These are phyloP conservation scores for Rafetus swinhoei DNA, from an alignment of 2,113 vertebrate genomes.

Conservation along the genomic window DNA sequence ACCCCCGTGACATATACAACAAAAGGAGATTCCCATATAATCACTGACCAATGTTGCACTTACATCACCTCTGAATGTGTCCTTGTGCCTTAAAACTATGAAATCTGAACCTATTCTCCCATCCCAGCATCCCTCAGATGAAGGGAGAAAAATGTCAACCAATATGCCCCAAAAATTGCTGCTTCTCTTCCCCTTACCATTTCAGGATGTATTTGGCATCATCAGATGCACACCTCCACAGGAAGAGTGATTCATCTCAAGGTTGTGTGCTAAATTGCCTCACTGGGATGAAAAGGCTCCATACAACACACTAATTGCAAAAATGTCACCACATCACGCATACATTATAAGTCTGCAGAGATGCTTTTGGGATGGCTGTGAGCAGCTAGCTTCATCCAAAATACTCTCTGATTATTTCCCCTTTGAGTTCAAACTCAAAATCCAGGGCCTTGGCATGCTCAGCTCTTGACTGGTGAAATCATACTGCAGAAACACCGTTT, in stretches of 20 bases:
- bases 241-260: background rate
- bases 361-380: background rate
- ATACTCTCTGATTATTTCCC: rapidly evolving
- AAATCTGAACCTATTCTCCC: background rate
- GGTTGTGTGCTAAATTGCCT: background rate
- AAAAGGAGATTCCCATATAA: background rate
- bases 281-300: rapidly evolving
- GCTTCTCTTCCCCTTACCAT: background rate
- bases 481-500: rapidly evolving
- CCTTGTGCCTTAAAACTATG: background rate
- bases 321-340: rapidly evolving
- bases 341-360: rapidly evolving
- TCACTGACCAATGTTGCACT: background rate
- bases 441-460: rapidly evolving
- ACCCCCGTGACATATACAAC: background rate
- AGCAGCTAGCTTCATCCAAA: background rate
- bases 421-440: background rate
- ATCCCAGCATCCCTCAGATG: background rate
- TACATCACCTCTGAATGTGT: rapidly evolving
- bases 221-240: background rate
- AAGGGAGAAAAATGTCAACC: background rate
- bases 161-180: background rate
- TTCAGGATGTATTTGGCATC: background rate
- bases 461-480: background rate
- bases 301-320: background rate